Percentiles rank a stretch among this genome's conserved stretches.
Evolutionary conservation across 1,140 invertebrate species (phyloP).

Genomic region (Melanaphis sacchari): DNA sequence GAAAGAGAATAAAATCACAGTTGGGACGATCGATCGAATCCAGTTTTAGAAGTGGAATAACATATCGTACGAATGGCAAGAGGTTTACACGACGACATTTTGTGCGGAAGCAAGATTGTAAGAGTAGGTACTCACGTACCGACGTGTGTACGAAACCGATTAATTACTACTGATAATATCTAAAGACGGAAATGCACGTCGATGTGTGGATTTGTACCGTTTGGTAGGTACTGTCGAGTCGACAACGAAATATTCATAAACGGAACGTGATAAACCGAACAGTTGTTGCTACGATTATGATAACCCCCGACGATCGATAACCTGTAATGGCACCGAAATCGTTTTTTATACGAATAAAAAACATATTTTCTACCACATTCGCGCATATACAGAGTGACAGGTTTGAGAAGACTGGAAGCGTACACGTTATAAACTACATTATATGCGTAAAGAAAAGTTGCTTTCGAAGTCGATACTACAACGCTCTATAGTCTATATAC

Average conservation of each 20-base stretch:
- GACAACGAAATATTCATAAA: not conserved
- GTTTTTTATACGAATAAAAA: not conserved
- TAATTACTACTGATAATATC: constrained; percentile 8
- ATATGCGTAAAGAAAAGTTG: not conserved
- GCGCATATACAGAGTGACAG: not conserved
- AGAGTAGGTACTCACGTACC: not conserved
- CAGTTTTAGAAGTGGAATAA: not conserved
- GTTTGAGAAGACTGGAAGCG: not conserved
- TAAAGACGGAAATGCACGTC: not conserved
- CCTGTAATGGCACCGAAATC: not conserved
- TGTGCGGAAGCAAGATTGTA: not conserved
- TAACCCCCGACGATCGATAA: not conserved
- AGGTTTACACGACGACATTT: not conserved
- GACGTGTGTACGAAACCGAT: not conserved
- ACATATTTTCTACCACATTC: not conserved
- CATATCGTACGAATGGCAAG: not conserved
- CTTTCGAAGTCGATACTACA: not conserved
- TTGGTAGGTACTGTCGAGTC: not conserved
- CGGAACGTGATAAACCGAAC: not conserved
- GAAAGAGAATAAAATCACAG: not conserved
- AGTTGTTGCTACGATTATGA: not conserved
- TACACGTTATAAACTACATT: not conserved
- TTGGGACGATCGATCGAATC: not conserved
- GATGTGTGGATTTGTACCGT: not conserved
- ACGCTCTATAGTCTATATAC: not conserved